Conservation (phyloP, 2,797 vertebrate genomes). For the Betta splendens region DNA sequence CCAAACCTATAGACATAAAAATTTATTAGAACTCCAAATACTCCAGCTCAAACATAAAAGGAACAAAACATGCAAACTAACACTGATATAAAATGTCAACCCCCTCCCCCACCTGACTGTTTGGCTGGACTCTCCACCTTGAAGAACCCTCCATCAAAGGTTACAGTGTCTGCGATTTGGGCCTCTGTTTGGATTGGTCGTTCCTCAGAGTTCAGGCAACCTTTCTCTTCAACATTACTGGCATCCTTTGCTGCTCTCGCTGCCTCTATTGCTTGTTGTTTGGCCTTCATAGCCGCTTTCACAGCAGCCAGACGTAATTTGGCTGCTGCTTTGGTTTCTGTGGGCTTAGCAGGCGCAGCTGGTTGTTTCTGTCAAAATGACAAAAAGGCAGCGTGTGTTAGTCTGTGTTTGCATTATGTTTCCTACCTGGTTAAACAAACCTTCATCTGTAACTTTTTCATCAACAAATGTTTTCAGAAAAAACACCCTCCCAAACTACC, state of each 20-base stretch:
- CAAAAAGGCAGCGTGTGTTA: no score
- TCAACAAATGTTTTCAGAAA: not conserved
- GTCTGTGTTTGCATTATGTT: not conserved
- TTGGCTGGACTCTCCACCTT: conserved; percentile 90
- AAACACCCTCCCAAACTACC: not conserved
- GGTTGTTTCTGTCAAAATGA: conserved; percentile 68
- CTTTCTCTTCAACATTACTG: not conserved
- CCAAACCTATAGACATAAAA: conserved; percentile 50
- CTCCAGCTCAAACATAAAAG: not conserved
- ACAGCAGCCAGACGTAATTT: conserved; percentile 86
- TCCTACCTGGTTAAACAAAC: not conserved
- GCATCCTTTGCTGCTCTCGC: conserved; percentile 39
- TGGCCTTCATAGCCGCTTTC: conserved; percentile 90
- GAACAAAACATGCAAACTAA: not conserved
- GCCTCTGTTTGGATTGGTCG: conserved; percentile 56
- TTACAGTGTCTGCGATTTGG: conserved; percentile 66
- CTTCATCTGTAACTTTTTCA: no score
- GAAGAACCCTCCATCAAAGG: conserved; percentile 91
- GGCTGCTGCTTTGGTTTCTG: conserved; percentile 78
- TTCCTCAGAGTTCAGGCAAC: conserved; percentile 5
- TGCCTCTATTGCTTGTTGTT: conserved; percentile 55
- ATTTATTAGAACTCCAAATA: not conserved
- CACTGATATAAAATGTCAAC: not conserved
- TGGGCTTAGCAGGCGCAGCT: conserved; percentile 53
- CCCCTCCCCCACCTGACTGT: conserved; percentile 72